phyloP scores from a whole-genome alignment of 2,797 vertebrate genomes.

The Tragelaphus eurycerus region DNA sequence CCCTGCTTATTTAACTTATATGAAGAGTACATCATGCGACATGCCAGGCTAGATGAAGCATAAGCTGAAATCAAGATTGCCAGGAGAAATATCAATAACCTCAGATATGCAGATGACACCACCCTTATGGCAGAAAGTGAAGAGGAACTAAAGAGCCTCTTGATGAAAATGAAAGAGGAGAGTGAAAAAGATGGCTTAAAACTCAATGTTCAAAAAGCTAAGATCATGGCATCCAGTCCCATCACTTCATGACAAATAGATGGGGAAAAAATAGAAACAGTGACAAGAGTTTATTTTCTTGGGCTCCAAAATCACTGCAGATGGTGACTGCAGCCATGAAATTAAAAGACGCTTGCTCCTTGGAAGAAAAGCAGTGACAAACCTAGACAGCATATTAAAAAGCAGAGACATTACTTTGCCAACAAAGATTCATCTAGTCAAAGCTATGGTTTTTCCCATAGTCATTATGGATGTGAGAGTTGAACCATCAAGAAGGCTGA shows the following conservation, averaged over 20 bases:
- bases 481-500: not conserved
- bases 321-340: not conserved
- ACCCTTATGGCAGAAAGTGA: not conserved
- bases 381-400: not conserved
- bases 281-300: not conserved
- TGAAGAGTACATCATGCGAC: not conserved
- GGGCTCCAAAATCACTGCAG: not conserved
- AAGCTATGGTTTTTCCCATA: not conserved
- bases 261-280: not conserved
- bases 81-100: not conserved
- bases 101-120: not conserved
- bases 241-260: not conserved
- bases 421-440: not conserved
- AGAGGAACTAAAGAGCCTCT: not conserved
- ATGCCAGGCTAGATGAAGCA: not conserved
- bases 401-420: not conserved
- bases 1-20: not conserved
- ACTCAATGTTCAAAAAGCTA: not conserved
- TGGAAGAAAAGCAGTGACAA: not conserved
- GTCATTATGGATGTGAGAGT: not conserved
- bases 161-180: not conserved
- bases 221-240: not conserved
- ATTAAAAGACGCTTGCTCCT: not conserved
- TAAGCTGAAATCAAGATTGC: not conserved
- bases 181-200: not conserved